phyloP scores from a whole-genome alignment of 35 echinoderm and acorn worm genomes.

The Lytechinus pictus region DNA sequence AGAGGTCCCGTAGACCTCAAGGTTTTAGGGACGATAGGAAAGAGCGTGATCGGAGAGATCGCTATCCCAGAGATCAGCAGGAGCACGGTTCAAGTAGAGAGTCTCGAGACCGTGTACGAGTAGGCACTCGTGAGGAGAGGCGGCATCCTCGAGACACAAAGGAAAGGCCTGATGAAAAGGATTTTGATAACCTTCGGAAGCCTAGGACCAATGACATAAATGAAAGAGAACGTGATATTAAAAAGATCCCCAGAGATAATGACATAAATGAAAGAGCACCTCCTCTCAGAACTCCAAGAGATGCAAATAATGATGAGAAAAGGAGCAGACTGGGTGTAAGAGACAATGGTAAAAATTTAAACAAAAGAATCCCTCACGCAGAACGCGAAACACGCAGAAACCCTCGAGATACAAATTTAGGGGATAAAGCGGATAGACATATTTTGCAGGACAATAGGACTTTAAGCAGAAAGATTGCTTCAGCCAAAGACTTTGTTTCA shows the following conservation, averaged over 20 bases:
- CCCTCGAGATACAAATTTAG: neutral
- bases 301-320: neutral
- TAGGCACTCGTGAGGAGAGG: neutral
- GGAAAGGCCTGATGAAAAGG: neutral
- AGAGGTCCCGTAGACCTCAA: neutral
- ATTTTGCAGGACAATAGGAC: neutral
- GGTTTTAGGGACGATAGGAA: neutral
- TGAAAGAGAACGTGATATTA: neutral
- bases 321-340: neutral
- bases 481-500: conserved; percentile 38
- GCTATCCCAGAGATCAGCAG: conserved; percentile 44
- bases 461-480: neutral
- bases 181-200: neutral
- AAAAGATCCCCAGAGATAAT: neutral
- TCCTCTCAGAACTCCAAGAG: neutral
- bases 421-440: neutral
- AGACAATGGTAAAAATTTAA: neutral
- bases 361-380: neutral
- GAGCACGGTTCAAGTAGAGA: conserved; percentile 51
- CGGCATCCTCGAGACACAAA: conserved; percentile 8
- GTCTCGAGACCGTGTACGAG: conserved; percentile 13
- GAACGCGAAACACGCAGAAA: neutral
- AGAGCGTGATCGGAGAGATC: neutral
- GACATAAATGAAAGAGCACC: neutral
- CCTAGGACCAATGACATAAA: conserved; percentile 27